Base-by-base conservation (phyloP, 2,888 invertebrate genomes). In the Xestia rhomboidea region DNA sequence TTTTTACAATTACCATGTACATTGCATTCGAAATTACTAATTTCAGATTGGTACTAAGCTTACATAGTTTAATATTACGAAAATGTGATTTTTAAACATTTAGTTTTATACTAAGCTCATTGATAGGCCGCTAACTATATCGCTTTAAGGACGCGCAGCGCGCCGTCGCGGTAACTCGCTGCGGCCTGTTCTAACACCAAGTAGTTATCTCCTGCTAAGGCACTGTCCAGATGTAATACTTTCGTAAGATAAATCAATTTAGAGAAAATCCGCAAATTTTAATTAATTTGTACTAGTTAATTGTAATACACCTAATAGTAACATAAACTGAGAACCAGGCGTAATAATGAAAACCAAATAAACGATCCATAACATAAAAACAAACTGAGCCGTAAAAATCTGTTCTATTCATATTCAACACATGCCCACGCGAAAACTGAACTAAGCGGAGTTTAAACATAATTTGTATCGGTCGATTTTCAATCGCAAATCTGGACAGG, bases 31-130 rank as follows among this genome's bases (percentile, higher is more conserved):
- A 82, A 77, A 83, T 80, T 68, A 79, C 79, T 86, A 87, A 85
- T 87, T 69, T 86, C 81, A 86, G 70, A 84, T 83, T 87, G 87
- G 86, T 84, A 87, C 72, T 85, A 81, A 82, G 80, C 69, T 83
- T 87, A 84, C 34, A 82, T 78, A 78, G 64, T 81, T 72, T 69
- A 77, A 63, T 82, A 73, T 84, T 86, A 79, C 54, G 85, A 84
- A 79, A 81, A 68, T 77, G 82, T 86, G 84, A 84, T 86, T 86
- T 81, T 85, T 75, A 79, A 73, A 82, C 82, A 86, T 79, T 84
- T 73, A 81, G 75, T 80, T 83, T 83, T 85, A 88, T 82, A 85
- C 86, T 87, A 88, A 88, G 88, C 88, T 88, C 87, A 83, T 88
- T 85, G 74, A 76, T 88, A 85, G 88, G 88, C 87, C 87, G 84